These are phyloP conservation scores for Diarsia dahlii DNA, from an alignment of 2,888 invertebrate genomes.

Conservation along the genomic window DNA sequence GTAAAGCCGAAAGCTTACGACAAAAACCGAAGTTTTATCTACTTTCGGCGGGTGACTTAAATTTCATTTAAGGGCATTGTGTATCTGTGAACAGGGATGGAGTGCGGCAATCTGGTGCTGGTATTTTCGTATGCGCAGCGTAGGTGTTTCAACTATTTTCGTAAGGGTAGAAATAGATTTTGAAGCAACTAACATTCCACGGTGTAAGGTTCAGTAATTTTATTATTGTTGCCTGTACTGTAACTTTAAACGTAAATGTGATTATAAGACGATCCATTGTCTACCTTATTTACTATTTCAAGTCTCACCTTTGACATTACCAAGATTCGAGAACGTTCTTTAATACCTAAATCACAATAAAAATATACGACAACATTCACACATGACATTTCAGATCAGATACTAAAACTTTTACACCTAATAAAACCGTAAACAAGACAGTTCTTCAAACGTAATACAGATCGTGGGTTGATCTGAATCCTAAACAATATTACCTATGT, in stretches of 20 bases:
- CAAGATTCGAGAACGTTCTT: background rate
- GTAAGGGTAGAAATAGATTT: constrained; percentile 41
- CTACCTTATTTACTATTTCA: background rate
- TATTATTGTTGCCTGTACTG: background rate
- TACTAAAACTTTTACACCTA: constrained; percentile 48
- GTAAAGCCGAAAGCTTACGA: constrained; percentile 57
- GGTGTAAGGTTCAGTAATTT: constrained; percentile 1
- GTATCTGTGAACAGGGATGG: constrained; percentile 55
- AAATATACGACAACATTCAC: constrained; percentile 38
- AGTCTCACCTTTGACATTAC: background rate
- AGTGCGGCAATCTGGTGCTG: constrained; percentile 35
- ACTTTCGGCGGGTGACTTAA: constrained; percentile 69
- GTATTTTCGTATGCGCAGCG: constrained; percentile 29
- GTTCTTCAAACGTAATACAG: constrained; percentile 14
- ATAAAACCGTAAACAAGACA: constrained; percentile 29
- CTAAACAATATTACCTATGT: background rate
- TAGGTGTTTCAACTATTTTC: constrained; percentile 44
- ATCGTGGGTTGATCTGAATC: constrained; percentile 10
- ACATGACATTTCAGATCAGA: constrained; percentile 26
- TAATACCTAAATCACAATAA: constrained; percentile 29
- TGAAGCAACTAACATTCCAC: constrained; percentile 21
- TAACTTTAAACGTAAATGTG: background rate
- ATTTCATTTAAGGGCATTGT: constrained; percentile 71
- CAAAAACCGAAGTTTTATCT: constrained; percentile 72
- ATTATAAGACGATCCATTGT: background rate